Conservation (phyloP, 2,797 vertebrate genomes). For the Hypotaenidia okinawae region DNA sequence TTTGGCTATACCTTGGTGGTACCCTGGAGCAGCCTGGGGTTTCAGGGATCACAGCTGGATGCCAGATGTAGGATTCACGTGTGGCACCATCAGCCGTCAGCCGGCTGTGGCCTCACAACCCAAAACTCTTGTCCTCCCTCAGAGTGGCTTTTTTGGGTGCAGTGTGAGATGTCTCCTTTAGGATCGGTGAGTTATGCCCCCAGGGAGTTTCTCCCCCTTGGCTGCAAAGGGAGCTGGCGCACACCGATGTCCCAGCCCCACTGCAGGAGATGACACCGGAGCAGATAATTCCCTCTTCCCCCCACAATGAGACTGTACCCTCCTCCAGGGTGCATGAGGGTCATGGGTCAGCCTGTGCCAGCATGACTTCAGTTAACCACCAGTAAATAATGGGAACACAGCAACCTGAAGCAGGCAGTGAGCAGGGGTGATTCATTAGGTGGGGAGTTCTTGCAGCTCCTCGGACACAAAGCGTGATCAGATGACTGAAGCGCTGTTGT, state of each 20-base stretch:
- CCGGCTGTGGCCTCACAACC: not conserved
- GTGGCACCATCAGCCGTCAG: not conserved
- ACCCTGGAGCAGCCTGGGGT: not conserved
- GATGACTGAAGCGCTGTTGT: not conserved
- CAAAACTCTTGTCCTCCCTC: not conserved
- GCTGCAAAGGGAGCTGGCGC: not conserved
- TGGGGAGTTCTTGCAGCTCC: not conserved
- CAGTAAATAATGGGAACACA: rapidly evolving
- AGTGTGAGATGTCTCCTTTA: not conserved
- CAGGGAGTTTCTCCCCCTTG: not conserved
- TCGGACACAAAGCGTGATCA: not conserved
- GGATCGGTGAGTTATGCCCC: not conserved
- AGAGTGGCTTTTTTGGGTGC: not conserved
- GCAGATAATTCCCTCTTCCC: not conserved
- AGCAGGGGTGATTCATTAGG: not conserved
- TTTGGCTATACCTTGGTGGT: not conserved
- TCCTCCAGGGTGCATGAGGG: not conserved
- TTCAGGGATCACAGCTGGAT: not conserved
- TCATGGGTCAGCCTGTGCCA: not conserved
- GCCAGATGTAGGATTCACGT: rapidly evolving
- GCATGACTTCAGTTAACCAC: rapidly evolving
- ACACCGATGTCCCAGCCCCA: not conserved
- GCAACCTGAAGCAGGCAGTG: rapidly evolving
- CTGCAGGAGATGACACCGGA: not conserved
- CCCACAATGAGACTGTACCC: rapidly evolving